These are phyloP conservation scores for Alcedo quadribrachys DNA, from an alignment of 2,797 vertebrate species.

Conservation along the genomic window DNA sequence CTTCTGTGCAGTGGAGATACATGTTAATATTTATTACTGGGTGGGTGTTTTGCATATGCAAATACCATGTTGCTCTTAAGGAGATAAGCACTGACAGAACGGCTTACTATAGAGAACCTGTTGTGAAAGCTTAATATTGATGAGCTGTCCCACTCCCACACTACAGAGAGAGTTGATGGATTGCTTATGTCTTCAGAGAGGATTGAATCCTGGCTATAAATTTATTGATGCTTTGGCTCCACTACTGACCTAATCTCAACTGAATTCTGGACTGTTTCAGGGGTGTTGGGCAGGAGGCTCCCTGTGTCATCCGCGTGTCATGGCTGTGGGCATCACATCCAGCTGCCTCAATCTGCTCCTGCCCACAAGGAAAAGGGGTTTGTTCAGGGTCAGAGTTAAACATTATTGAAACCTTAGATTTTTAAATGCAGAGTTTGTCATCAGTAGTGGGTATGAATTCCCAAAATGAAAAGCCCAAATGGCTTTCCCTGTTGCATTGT, in stretches of 20 bases:
- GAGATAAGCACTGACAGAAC: not conserved
- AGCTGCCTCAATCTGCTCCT: not conserved
- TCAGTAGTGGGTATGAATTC: not conserved
- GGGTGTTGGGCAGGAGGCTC: not conserved
- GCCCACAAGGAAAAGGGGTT: not conserved
- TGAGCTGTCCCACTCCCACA: not conserved
- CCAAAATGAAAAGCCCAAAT: not conserved
- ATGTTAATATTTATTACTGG: not conserved
- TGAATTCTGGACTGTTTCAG: not conserved
- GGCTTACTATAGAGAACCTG: not conserved
- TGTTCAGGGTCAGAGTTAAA: not conserved
- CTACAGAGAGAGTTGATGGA: not conserved
- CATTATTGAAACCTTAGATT: not conserved
- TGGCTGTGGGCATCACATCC: accelerated
- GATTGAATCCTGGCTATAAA: not conserved
- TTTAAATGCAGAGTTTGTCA: not conserved
- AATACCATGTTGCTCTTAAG: not conserved
- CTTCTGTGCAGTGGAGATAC: not conserved
- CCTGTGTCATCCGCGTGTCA: accelerated
- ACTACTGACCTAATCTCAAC: not conserved
- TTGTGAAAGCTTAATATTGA: not conserved
- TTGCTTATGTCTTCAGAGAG: not conserved
- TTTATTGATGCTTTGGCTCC: not conserved
- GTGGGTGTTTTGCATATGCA: not conserved
- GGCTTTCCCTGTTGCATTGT: not conserved